Conservation (phyloP, 2,797 vertebrate species). For the Parauchenoglanis punctatus region DNA sequence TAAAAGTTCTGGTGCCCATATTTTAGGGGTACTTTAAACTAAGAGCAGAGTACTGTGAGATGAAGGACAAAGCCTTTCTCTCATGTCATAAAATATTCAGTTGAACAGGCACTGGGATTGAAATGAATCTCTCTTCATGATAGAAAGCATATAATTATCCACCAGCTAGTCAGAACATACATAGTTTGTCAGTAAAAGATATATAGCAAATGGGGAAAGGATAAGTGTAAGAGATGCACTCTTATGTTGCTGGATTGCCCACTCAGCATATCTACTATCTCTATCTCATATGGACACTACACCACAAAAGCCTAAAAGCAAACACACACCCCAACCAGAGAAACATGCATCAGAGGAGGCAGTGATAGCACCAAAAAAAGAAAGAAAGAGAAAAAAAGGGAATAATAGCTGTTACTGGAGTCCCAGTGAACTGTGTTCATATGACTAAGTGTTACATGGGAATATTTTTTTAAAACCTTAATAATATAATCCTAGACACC, state of each 20-base stretch:
- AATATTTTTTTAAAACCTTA: conserved; percentile 34
- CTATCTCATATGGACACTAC: conserved; percentile 9
- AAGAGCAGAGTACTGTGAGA: neutral
- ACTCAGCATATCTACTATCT: conserved; percentile 42
- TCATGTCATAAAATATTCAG: conserved; percentile 36
- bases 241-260: conserved; percentile 34
- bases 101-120: conserved; percentile 3
- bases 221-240: conserved; percentile 17
- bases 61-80: conserved; percentile 17
- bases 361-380: neutral
- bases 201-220: neutral
- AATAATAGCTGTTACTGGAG: conserved; percentile 17
- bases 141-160: conserved; percentile 8
- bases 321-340: neutral
- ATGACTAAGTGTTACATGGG: neutral
- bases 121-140: conserved; percentile 12
- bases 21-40: neutral
- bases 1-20: conserved; percentile 8
- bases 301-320: conserved; percentile 19
- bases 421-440: conserved; percentile 12
- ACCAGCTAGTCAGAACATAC: neutral
- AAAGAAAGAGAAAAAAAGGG: neutral
- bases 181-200: neutral
- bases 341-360: neutral
- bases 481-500: conserved; percentile 40